Evolutionary conservation across 92 coral and sea anemone genomes (phyloP).

Genomic region (Anthopleura xanthogrammica): DNA sequence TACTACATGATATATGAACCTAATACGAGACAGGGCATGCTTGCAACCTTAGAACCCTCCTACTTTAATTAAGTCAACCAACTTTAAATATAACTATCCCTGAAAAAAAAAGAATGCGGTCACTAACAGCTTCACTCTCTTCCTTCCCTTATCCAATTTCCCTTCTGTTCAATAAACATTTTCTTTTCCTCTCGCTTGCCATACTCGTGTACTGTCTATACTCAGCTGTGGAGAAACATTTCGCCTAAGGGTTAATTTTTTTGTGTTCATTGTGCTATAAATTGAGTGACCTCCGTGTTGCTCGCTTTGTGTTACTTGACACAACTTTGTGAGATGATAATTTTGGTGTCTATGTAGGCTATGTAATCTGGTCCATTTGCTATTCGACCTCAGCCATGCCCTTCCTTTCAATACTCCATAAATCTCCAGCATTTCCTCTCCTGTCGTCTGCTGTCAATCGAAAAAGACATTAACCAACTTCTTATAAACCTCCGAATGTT

Average conservation of each 20-base stretch:
- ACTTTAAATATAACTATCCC: too few species aligned
- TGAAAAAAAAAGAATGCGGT: not conserved
- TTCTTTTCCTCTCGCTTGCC: not conserved
- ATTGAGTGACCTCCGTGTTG: not conserved
- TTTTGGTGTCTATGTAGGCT: conserved; percentile 10
- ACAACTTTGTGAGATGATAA: not conserved
- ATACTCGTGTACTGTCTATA: not conserved
- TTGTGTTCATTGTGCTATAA: not conserved
- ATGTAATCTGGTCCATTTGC: conserved; percentile 12
- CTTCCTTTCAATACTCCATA: conserved; percentile 51
- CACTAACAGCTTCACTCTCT: not conserved
- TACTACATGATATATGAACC: not conserved
- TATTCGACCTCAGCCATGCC: conserved; percentile 25
- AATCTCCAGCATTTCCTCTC: conserved; percentile 64
- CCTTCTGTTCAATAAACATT: not conserved
- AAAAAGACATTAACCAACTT: conserved; percentile 15
- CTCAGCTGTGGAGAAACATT: not conserved
- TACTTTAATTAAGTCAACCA: not conserved
- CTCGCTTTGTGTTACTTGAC: not conserved
- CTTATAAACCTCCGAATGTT: not conserved
- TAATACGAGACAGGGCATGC: not conserved
- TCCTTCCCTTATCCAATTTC: conserved; percentile 1
- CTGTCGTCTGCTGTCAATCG: conserved; percentile 21
- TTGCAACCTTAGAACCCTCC: not conserved
- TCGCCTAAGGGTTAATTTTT: not conserved